Base-by-base conservation (phyloP, 2,888 invertebrate species). In the Stenodema calcarata region DNA sequence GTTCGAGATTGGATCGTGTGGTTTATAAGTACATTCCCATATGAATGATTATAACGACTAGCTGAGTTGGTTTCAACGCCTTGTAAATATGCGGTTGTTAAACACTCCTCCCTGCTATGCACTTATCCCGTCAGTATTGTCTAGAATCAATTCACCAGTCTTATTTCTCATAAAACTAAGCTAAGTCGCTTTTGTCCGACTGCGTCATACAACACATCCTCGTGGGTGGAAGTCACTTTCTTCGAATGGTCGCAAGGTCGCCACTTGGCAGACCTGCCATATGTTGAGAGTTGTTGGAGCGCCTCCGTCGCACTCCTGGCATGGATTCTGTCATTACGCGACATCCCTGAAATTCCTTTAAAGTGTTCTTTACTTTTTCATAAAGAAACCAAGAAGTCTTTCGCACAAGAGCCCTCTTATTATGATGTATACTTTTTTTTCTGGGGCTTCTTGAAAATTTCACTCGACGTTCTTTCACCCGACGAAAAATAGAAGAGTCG, bases 231-330 rank as follows among this genome's bases (percentile, higher is more conserved):
- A 23, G 30, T 69, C 30, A 69, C 82, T 82, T 82, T 82, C 82
- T 82, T 82, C 82, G 35, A 82, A 54, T 80, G 80, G 62, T 54
- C 23, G 82, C 82, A 82, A 82, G 82, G 82, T 82, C 82, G 23
- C 41, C 27, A 44, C 44, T 27, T 78, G 73, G 73, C 73, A 30
- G 27, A 18, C 35, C 78, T 44, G 27, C 78, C 78, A 78, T 78
- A 78, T 78, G 78, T 78, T 44, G 23, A 50, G 14, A 12, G 6
- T 12, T 7, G 12, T 12, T 12, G 1, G 47, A 14, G 54, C 23
- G 0, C 35, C 35, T 35, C 3, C 50, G n/a, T 16, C 50, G 54
- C 54, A 3, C 54, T 54, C 23, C 62, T 62, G 62, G 62, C 62
- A 62, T 62, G 62, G 62, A 62, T 62, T 62, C 62, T 62, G 62